Evolutionary conservation across 2,888 invertebrate species (phyloP).

Genomic region (Slavum lentiscoides): DNA sequence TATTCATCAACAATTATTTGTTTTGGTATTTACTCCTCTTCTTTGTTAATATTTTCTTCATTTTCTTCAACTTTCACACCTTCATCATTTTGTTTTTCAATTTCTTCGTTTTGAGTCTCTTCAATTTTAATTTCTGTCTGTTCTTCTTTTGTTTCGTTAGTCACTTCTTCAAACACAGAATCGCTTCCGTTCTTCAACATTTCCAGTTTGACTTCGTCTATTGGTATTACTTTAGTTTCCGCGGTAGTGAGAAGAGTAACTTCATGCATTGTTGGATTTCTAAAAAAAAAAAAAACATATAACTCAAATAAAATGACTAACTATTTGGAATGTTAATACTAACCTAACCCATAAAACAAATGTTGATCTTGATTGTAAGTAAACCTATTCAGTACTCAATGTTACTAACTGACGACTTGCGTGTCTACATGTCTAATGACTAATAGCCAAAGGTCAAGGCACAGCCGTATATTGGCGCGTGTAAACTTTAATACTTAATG

Average conservation of each 20-base stretch:
- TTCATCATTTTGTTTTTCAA: background rate
- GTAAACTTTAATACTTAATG: slow-evolving; percentile 27
- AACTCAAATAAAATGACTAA: slow-evolving; percentile 8
- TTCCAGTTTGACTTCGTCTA: background rate
- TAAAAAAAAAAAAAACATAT: slow-evolving; percentile 30
- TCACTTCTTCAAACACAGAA: background rate
- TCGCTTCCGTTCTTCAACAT: background rate
- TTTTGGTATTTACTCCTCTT: background rate
- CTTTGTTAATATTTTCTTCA: background rate
- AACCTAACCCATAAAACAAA: background rate
- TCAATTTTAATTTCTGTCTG: background rate
- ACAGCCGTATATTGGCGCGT: background rate
- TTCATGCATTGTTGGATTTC: slow-evolving; percentile 16
- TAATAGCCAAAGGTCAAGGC: slow-evolving; percentile 27
- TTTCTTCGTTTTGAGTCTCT: background rate
- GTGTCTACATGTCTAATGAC: slow-evolving; percentile 36
- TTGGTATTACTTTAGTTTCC: slow-evolving; percentile 32
- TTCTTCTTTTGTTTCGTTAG: background rate
- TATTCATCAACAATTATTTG: background rate
- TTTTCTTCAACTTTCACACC: background rate
- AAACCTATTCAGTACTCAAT: background rate
- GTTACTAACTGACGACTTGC: slow-evolving; percentile 32
- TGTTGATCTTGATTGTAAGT: slow-evolving; percentile 6
- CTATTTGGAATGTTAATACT: slow-evolving; percentile 14
- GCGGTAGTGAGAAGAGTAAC: slow-evolving; percentile 18